These are phyloP conservation scores for Cynaeus angustus DNA, from an alignment of 2,888 invertebrate genomes.

Conservation along the genomic window DNA sequence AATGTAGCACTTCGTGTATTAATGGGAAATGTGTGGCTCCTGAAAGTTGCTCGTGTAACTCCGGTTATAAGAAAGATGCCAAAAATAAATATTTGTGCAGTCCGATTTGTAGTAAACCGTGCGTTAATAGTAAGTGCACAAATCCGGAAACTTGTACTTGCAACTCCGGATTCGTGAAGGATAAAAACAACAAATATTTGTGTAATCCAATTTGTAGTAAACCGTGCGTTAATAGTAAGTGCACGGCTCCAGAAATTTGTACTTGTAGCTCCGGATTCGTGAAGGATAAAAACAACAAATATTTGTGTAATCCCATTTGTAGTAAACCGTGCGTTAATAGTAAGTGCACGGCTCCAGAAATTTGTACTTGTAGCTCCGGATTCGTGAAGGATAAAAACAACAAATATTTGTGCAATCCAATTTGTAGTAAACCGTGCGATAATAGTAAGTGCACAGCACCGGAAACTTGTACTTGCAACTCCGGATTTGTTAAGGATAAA, in stretches of 20 bases:
- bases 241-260: constrained; percentile 63
- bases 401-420: constrained; percentile 54
- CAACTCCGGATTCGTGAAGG: constrained; percentile 48
- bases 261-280: constrained; percentile 53
- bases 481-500: constrained; percentile 48
- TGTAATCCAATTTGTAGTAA: constrained; percentile 64
- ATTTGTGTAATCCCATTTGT: constrained; percentile 64
- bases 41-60: constrained; percentile 66
- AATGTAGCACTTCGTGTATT: constrained; percentile 54
- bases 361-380: constrained; percentile 69
- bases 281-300: constrained; percentile 43
- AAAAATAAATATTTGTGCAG: constrained; percentile 55
- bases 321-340: constrained; percentile 53
- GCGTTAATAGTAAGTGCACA: constrained; percentile 71
- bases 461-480: constrained; percentile 54
- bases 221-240: constrained; percentile 53
- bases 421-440: constrained; percentile 53
- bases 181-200: constrained; percentile 48
- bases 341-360: constrained; percentile 62
- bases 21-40: constrained; percentile 62
- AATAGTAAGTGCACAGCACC: constrained; percentile 73
- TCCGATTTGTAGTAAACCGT: constrained; percentile 53
- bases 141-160: constrained; percentile 63
- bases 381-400: constrained; percentile 56
- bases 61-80: constrained; percentile 62